Percentiles rank a stretch among this genome's conserved stretches.
Conservation (phyloP, 2,888 invertebrate species). For the Ennomos fuscantarius region DNA sequence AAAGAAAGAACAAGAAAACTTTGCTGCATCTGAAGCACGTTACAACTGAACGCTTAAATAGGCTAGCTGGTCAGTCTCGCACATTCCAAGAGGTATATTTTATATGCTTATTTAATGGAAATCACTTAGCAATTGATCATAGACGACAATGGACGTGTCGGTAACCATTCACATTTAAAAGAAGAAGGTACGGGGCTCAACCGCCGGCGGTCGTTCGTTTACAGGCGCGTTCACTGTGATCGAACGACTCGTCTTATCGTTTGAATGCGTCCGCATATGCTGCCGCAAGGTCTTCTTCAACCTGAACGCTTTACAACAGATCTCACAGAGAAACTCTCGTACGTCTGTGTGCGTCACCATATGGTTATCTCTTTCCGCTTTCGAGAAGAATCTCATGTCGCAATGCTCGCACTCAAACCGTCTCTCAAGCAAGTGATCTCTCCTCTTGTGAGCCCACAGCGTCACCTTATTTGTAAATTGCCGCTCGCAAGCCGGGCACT, state of each 20-base stretch:
- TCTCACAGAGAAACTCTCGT: constrained; percentile 58
- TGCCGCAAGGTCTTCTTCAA: constrained; percentile 60
- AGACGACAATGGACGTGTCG: too few species aligned
- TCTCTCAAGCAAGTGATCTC: constrained; percentile 64
- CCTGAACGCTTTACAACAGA: constrained; percentile 59
- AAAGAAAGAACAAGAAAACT: too few species aligned
- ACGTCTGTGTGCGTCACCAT: constrained; percentile 61
- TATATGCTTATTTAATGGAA: too few species aligned
- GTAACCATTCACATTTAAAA: constrained; percentile 21
- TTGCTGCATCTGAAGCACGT: too few species aligned
- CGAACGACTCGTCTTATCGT: constrained; percentile 20
- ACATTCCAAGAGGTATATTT: too few species aligned
- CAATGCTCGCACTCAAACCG: constrained; percentile 60
- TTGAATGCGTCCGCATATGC: constrained; percentile 56
- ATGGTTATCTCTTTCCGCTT: constrained; percentile 49
- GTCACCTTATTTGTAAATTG: constrained; percentile 53
- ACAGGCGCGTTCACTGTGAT: constrained; percentile 33
- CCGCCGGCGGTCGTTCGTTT: constrained; percentile 32
- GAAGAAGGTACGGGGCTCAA: constrained; percentile 32
- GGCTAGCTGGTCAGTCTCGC: too few species aligned
- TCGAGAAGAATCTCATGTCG: constrained; percentile 59
- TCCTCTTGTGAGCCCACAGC: constrained; percentile 57
- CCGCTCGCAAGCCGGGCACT: constrained; percentile 64
- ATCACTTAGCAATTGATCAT: too few species aligned
- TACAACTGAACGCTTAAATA: too few species aligned